Evolutionary conservation across 1,140 invertebrate genomes (phyloP), one percentile per base, ranked within the genome.

Genomic region (Armadillidium nasatum): DNA sequence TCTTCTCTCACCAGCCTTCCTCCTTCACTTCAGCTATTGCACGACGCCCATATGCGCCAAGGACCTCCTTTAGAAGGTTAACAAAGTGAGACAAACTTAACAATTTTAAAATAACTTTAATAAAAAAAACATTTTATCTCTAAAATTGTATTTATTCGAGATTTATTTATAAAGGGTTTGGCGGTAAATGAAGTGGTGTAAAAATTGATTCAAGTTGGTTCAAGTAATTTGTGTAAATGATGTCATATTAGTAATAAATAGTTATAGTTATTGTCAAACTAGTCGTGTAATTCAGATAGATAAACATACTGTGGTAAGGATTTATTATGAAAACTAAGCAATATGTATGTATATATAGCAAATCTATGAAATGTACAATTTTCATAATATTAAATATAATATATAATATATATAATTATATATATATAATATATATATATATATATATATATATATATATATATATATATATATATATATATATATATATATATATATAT

Each of bases 41-140:
- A 79, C 60, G 80, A 81, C 19, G 77, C 80, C 33, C 80, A 81
- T 54, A 75, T 81, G 75, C 77, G 80, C 10, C 76, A 76, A 67
- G 76, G 77, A 43, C 78, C 80, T 43, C 80, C 77, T 69, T 73
- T 81, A 77, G 77, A 81, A 72, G 80, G 80, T 46, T 81, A 77
- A 75, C 50, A 19, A 33, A 33, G 6, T 3, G 33, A 33, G 33
- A 33, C 33, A 3, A 33, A 33, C 1, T 33, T 33, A 33, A 33
- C 33, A 33, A 33, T 33, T 33, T 33, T 33, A 33, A 33, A 3
- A 13, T 60, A 60, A 19, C 1, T 2, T 13, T 3, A 60, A 19
- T 3, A 60, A 60, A 15, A 60, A 19, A 60, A 60, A 60, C 19
- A 19, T 13, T 60, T 13, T 60, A 60, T 4, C 7, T 60, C 50